These are phyloP conservation scores for Aromia moschata DNA, from an alignment of 2,888 invertebrate species.

Conservation along the genomic window DNA sequence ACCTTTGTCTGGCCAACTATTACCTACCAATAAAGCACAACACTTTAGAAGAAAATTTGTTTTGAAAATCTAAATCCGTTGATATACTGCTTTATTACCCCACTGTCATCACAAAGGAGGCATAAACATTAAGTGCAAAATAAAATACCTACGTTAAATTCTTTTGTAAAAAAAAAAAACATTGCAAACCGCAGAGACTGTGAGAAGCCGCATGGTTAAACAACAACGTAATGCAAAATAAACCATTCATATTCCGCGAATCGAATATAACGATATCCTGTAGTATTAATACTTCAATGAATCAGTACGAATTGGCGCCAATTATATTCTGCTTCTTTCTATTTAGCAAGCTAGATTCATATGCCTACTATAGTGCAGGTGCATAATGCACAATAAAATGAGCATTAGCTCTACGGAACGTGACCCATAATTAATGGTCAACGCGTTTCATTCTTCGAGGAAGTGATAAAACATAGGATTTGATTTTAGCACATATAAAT, in stretches of 20 bases:
- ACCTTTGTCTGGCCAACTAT: background rate
- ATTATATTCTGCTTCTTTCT: background rate
- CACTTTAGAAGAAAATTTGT: background rate
- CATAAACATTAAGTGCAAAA: too few relatives aligned
- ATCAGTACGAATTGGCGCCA: background rate
- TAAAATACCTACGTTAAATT: background rate
- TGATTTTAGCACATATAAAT: too few relatives aligned
- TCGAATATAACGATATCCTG: background rate
- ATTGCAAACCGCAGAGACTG: background rate
- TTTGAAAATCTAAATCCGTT: background rate
- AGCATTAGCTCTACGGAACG: too few relatives aligned
- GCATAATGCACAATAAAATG: too few relatives aligned
- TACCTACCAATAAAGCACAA: slow-evolving; percentile 10
- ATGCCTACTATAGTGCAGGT: too few relatives aligned
- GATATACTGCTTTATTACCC: background rate
- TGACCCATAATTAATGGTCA: too few relatives aligned
- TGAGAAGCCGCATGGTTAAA: background rate
- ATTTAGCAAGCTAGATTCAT: too few relatives aligned
- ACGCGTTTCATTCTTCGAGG: background rate
- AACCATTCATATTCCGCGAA: background rate
- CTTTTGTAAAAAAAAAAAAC: background rate
- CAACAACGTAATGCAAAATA: background rate
- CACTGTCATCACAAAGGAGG: background rate
- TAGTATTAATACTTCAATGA: background rate
- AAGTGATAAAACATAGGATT: background rate